phyloP scores from a whole-genome alignment of 1,140 invertebrate genomes.

The Lanistes nyassanus region DNA sequence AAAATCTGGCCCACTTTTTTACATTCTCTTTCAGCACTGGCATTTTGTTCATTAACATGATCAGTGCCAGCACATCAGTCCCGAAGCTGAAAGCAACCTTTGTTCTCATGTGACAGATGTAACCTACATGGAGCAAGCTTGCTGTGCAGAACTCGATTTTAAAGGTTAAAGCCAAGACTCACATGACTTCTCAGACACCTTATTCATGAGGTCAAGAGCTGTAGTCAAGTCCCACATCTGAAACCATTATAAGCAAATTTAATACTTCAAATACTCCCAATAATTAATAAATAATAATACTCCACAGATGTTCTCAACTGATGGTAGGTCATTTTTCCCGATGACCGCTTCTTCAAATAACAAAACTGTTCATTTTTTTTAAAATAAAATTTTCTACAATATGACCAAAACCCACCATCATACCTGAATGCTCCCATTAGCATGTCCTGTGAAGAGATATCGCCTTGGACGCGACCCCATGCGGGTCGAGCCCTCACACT shows the following conservation, averaged over 20 bases:
- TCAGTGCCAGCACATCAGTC: too few species aligned
- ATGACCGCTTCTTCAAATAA: too few species aligned
- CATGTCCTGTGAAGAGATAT: slow-evolving; percentile 95
- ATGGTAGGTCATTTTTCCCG: background rate
- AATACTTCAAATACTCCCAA: background rate
- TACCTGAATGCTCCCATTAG: slow-evolving; percentile 89
- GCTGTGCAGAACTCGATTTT: too few species aligned
- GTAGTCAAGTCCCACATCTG: slow-evolving; percentile 98
- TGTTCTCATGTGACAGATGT: too few species aligned
- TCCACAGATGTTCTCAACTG: background rate
- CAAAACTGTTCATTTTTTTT: background rate
- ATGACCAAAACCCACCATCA: background rate
- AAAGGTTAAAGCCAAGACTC: too few species aligned
- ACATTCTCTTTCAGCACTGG: too few species aligned
- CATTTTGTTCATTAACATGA: too few species aligned
- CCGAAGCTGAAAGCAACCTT: too few species aligned
- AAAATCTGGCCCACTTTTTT: too few species aligned
- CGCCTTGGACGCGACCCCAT: slow-evolving; percentile 90
- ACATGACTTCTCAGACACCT: slow-evolving; percentile 62
- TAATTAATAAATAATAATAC: background rate
- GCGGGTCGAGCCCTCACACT: slow-evolving; percentile 91
- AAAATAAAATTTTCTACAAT: background rate
- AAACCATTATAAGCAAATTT: slow-evolving; percentile 35
- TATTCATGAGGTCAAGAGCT: slow-evolving; percentile 83
- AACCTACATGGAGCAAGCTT: too few species aligned